A percentile compares a stretch with the other conserved stretches of the same genome.
Evolutionary conservation across 1,140 invertebrate species (phyloP).

Genomic region (Eurosta solidaginis): DNA sequence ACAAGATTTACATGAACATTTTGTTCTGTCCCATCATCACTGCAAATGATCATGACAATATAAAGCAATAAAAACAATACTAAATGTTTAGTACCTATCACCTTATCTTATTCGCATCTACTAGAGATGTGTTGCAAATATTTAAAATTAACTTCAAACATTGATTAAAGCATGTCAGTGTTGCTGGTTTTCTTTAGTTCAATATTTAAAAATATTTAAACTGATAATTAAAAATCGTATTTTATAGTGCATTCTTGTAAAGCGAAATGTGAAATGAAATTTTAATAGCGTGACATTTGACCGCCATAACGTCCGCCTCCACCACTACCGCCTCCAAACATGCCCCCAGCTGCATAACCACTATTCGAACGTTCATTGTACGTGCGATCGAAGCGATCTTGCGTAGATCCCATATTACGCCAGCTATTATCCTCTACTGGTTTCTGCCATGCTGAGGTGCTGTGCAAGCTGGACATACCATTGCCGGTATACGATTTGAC

Average conservation of each 20-base stretch:
- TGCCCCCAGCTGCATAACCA: conserved; percentile 42
- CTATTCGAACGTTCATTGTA: conserved; percentile 54
- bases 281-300: conserved; percentile 39
- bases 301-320: conserved; percentile 46
- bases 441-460: conserved; percentile 45
- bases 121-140: too few relatives aligned
- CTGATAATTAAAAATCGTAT: not conserved
- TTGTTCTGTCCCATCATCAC: too few relatives aligned
- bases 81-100: too few relatives aligned
- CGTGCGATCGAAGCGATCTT: conserved; percentile 54
- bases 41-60: too few relatives aligned
- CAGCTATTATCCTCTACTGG: conserved; percentile 50
- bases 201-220: not conserved
- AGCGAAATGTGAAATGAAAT: not conserved
- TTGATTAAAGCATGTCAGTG: too few relatives aligned
- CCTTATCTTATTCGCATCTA: too few relatives aligned
- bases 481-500: conserved; percentile 45
- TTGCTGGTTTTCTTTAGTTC: too few relatives aligned
- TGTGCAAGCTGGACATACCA: conserved; percentile 50
- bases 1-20: too few relatives aligned
- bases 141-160: too few relatives aligned
- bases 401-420: conserved; percentile 44
- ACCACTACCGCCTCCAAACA: conserved; percentile 50
- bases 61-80: too few relatives aligned
- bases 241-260: not conserved